Conservation (phyloP, 2,888 invertebrate genomes). For the Mythimna loreyi region DNA sequence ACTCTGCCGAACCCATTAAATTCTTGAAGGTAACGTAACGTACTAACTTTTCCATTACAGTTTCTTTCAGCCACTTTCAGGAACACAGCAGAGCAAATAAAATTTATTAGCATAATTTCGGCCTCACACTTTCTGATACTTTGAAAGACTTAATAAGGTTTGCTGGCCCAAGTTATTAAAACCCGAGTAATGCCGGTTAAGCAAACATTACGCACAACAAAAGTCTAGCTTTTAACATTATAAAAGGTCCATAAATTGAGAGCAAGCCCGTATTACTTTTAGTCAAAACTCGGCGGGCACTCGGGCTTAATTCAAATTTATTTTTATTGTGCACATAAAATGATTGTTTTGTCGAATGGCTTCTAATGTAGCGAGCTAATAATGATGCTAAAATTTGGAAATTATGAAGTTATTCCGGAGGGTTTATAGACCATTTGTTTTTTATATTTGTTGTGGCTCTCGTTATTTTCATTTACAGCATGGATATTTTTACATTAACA, state of each 20-base stretch:
- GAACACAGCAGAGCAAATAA: slow-evolving; percentile 39
- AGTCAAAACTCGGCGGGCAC: slow-evolving; percentile 65
- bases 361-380: slow-evolving; percentile 43
- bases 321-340: slow-evolving; percentile 66
- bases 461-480: slow-evolving; percentile 11
- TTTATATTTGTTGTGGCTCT: neutral
- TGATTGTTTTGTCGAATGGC: slow-evolving; percentile 63
- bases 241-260: slow-evolving; percentile 66
- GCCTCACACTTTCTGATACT: slow-evolving; percentile 31
- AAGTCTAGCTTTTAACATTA: slow-evolving; percentile 56
- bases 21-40: slow-evolving; percentile 32
- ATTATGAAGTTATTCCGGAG: slow-evolving; percentile 30
- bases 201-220: slow-evolving; percentile 55
- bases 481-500: neutral
- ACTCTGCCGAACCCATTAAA: slow-evolving; percentile 23
- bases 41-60: slow-evolving; percentile 45
- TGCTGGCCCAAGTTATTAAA: slow-evolving; percentile 45
- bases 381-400: slow-evolving; percentile 36
- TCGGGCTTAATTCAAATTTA: slow-evolving; percentile 71
- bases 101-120: slow-evolving; percentile 49
- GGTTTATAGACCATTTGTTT: slow-evolving; percentile 29
- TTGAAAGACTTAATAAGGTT: slow-evolving; percentile 49
- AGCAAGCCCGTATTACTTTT: slow-evolving; percentile 66
- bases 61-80: slow-evolving; percentile 31
- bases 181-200: slow-evolving; percentile 41